Evolutionary conservation across 2,113 vertebrate genomes (phyloP), one percentile per base, ranked within the genome.

Genomic region (Gambusia affinis): DNA sequence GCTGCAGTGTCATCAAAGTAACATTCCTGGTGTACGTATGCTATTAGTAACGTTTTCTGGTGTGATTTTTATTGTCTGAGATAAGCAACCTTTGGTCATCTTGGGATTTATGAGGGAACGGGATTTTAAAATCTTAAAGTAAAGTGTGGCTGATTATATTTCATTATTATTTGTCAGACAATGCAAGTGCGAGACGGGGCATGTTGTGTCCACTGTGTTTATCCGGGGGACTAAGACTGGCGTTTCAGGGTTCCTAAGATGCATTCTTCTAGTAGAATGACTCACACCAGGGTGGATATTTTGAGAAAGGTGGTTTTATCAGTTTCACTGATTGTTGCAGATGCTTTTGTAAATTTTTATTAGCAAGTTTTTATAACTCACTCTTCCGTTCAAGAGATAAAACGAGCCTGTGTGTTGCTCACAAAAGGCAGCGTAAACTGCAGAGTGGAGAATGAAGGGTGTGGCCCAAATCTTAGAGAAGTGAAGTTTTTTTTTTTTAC

Each of bases 381-480:
- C 30, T 72, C 42, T 11, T 17, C 60, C 68, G 47, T 31, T 60
- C 1, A 60, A n/a, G 44, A 77, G 31, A 28, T 66, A 17, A 44
- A 42, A 27, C 44, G 15, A 57, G 47, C 12, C 27, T 63, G 60
- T 75, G 7, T 61, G 61, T 78, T 37, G 44, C 72, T 85, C 29
- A 42, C 64, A 79, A 51, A 42, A 72, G 47, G 72, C 64, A 24
- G 77, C 73, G 66, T 83, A 62, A 51, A 47, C 65, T 73, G 72
- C 76, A 85, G 61, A 57, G 22, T 66, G 33, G 62, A 81, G 79
- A 88, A 82, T 83, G 73, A 77, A 85, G 91, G 89, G 90, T 88
- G 91, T 89, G 91, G 90, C 73, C 67, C 75, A 47, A 47, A 64
- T 70, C 57, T 72, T 51, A 24, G 47, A 72, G 33, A 77, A 44